Base-by-base conservation (phyloP, 2,113 vertebrate genomes). In the Todiramphus saurophagus region DNA sequence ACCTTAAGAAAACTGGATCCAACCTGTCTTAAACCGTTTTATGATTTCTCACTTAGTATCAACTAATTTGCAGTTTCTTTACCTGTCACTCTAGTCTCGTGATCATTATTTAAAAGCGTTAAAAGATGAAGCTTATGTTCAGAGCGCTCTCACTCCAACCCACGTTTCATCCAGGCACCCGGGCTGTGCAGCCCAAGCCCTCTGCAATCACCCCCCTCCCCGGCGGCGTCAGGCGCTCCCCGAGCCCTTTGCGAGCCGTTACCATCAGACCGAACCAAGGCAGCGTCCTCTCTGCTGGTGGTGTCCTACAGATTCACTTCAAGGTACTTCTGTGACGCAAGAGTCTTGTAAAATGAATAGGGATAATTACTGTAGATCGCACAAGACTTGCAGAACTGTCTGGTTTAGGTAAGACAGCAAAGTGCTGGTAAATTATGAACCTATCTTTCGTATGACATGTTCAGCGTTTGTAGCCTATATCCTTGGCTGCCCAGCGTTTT, bases 191-290 rank as follows among this genome's bases (percentile, higher is more conserved):
- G 69, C 73, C 33, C 37, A 4, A 51, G 13, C 55, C 35, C 15
- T 0, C 10, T 8, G 27, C 51, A 28, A 27, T 15, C 25, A 39
- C 8, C 9, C 50, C 23, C 11, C 58, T 4, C 4, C 48, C 9
- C 39, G 18, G 56, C 11, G 17, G 18, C 15, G 25, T n/a, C 56
- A 1, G 64, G 20, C 23, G 17, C 63, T 10, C 25, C 62, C 77
- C 19, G 35, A 8, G 78, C 79, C 41, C 0, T 5, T 44, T 4
- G 48, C 73, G 11, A 17, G 11, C 31, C 37, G 3, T 1, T 16
- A 4, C 39, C 48, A 2, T 4, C 78, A 3, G 4, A 21, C 6
- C 56, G 1, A 28, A 31, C 2, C 23, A 0, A 8, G n/a, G 41
- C 46, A 24, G 30, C 25, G 7, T 12, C 43, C 70, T 16, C 28